Conservation (phyloP, 2,797 vertebrate genomes). For the Tenualosa ilisha region DNA sequence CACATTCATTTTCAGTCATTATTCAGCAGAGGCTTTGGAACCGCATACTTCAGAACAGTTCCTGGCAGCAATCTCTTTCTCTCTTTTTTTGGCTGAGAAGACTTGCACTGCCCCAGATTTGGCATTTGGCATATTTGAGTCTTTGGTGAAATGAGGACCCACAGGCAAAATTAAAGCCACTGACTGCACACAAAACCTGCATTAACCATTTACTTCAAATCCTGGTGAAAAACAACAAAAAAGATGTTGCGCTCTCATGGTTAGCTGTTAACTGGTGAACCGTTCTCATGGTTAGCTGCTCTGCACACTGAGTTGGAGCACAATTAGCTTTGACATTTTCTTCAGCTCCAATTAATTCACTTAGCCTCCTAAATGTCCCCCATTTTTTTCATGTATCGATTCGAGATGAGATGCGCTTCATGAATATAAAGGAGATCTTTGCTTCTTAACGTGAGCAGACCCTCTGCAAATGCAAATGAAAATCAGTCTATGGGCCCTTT, state of each 20-base stretch:
- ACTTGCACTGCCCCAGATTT: background rate
- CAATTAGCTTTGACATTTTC: slow-evolving; percentile 45
- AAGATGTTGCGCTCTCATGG: slow-evolving; percentile 50
- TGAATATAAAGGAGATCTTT: background rate
- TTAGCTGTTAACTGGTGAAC: slow-evolving; percentile 11
- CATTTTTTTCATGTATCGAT: background rate
- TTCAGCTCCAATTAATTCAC: slow-evolving; percentile 55
- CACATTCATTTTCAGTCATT: background rate
- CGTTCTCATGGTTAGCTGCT: background rate
- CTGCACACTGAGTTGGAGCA: slow-evolving; percentile 19
- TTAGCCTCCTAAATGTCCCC: slow-evolving; percentile 32
- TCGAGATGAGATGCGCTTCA: background rate
- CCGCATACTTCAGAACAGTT: background rate
- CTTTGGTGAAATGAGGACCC: slow-evolving; percentile 51
- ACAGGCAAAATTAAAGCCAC: slow-evolving; percentile 58
- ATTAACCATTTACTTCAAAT: slow-evolving; percentile 56
- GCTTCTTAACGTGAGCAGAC: background rate
- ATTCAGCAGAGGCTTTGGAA: background rate
- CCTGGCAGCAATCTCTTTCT: background rate
- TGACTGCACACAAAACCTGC: slow-evolving; percentile 57
- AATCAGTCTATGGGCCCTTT: background rate
- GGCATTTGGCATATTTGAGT: slow-evolving; percentile 15
- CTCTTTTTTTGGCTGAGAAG: background rate
- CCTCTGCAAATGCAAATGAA: background rate
- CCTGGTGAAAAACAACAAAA: slow-evolving; percentile 60